Evolutionary conservation across 2,888 invertebrate genomes (phyloP).

Genomic region (Agrypnus murinus): DNA sequence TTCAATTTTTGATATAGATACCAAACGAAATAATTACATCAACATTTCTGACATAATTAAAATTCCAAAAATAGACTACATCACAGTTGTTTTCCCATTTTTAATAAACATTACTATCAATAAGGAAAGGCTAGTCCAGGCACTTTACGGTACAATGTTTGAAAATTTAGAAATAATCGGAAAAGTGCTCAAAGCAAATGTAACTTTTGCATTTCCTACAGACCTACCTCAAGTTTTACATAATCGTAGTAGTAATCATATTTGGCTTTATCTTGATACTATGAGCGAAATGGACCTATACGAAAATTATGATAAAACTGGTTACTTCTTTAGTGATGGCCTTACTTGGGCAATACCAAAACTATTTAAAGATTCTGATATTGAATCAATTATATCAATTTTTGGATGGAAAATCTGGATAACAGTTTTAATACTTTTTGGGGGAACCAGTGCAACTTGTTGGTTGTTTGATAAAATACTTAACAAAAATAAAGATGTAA

Average conservation of each 20-base stretch:
- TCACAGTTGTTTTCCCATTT: not conserved
- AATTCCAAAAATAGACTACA: not conserved
- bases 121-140: not conserved
- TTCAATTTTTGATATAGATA: not conserved
- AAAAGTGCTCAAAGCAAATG: not conserved
- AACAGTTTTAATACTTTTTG: not conserved
- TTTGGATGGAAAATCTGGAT: too few species aligned
- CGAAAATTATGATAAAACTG: not conserved
- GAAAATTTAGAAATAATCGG: not conserved
- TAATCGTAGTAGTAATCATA: not conserved
- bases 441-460: not conserved
- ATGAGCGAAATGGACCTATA: not conserved
- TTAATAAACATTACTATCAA: not conserved
- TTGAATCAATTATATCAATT: too few species aligned
- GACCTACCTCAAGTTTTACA: not conserved
- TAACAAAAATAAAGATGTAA: not conserved
- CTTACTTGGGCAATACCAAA: constrained; percentile 18
- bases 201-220: not conserved
- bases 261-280: not conserved
- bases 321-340: not conserved
- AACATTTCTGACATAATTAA: not conserved
- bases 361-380: not conserved
- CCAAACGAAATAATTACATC: too few species aligned
- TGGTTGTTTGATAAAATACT: not conserved
- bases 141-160: not conserved